Evolutionary conservation across 1,140 invertebrate genomes (phyloP).

Genomic region (Lasioglossum baleicum): DNA sequence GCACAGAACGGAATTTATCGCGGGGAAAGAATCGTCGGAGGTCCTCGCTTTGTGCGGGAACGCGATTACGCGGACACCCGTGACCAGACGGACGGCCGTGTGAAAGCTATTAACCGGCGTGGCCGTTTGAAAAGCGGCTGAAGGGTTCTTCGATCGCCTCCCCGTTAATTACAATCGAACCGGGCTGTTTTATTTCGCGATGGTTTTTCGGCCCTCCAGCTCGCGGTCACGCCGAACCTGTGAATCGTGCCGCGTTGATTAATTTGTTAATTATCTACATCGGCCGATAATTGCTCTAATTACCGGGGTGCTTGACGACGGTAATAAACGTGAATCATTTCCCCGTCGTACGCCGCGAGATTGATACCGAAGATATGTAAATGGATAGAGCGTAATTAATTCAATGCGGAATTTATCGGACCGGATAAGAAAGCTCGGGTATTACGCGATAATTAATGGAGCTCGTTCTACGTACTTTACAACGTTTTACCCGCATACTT

Average conservation of each 20-base stretch:
- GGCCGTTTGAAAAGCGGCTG: background rate
- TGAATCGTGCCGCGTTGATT: background rate
- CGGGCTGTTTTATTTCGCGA: background rate
- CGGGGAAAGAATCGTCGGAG: background rate
- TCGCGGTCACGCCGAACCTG: too few relatives aligned
- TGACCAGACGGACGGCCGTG: background rate
- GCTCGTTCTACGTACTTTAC: background rate
- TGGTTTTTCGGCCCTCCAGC: background rate
- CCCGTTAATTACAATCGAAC: background rate
- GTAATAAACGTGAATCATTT: background rate
- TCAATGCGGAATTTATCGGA: background rate
- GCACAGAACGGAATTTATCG: conserved; percentile 11
- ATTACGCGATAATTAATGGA: background rate
- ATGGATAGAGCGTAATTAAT: background rate
- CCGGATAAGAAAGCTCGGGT: background rate
- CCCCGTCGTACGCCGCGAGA: background rate
- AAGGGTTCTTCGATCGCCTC: background rate
- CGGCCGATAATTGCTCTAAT: background rate
- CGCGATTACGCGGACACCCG: conserved; percentile 3
- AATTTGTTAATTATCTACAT: background rate
- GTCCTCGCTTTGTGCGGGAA: background rate
- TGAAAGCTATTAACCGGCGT: conserved; percentile 11
- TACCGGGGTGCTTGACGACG: background rate
- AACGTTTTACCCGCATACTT: too few relatives aligned
- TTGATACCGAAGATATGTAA: background rate